Conservation (phyloP, 2,797 vertebrate genomes). For the Iguana delicatissima region DNA sequence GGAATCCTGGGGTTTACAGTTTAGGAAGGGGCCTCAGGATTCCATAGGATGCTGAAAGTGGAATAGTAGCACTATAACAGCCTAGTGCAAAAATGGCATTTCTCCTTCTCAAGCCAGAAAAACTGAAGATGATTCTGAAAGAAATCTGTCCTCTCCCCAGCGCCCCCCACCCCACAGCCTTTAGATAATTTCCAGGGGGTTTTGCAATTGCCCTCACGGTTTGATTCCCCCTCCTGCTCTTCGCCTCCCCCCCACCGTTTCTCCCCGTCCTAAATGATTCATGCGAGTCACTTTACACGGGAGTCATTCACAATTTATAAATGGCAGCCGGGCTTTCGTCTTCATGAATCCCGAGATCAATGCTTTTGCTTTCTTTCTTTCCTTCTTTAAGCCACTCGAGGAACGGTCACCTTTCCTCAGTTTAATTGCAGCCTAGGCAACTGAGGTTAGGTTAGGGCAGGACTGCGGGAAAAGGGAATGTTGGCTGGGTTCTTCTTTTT, state of each 20-base stretch:
- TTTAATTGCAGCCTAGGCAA: background rate
- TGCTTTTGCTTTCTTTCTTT: background rate
- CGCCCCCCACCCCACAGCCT: conserved; percentile 13
- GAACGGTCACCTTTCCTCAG: conserved; percentile 68
- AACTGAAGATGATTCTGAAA: conserved; percentile 46
- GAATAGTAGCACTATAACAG: too few species aligned
- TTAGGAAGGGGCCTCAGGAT: too few species aligned
- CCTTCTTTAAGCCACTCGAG: conserved; percentile 48
- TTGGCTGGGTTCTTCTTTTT: background rate
- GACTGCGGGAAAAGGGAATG: too few species aligned
- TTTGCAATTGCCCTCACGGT: conserved; percentile 54
- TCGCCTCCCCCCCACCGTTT: accelerated
- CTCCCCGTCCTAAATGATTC: conserved; percentile 61
- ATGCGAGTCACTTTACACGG: conserved; percentile 67
- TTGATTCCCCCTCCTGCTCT: conserved; percentile 43
- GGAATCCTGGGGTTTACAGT: too few species aligned
- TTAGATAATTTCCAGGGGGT: conserved; percentile 58
- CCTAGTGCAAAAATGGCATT: too few species aligned
- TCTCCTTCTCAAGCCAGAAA: conserved; percentile 18
- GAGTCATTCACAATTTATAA: conserved; percentile 78
- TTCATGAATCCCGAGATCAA: conserved; percentile 64
- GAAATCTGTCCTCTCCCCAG: background rate
- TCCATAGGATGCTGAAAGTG: too few species aligned
- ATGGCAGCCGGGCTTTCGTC: conserved; percentile 71
- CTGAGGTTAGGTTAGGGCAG: background rate